Conservation (phyloP, 2,113 vertebrate genomes). For the Lagopus muta region DNA sequence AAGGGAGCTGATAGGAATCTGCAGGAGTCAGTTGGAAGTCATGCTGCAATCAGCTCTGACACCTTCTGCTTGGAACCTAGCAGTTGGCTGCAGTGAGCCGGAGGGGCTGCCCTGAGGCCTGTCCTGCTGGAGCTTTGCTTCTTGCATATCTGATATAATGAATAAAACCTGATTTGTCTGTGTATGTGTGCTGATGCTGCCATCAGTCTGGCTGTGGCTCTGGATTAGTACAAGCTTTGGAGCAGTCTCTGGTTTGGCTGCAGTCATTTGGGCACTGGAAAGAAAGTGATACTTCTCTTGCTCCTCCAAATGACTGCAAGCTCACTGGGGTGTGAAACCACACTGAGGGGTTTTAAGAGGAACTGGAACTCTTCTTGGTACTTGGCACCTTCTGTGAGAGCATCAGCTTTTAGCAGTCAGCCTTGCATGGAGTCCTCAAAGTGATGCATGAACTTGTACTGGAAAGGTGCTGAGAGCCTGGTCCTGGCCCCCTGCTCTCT, state of each 20-base stretch:
- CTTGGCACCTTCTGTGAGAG: background rate
- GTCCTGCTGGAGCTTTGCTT: background rate
- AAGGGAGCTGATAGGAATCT: background rate
- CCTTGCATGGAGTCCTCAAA: background rate
- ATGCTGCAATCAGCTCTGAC: background rate
- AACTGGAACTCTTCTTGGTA: constrained; percentile 9
- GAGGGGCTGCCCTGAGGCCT: background rate
- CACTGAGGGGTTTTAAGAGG: background rate
- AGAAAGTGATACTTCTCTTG: background rate
- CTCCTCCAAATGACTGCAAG: background rate
- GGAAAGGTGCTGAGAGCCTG: background rate
- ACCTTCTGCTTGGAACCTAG: background rate
- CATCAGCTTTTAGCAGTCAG: background rate
- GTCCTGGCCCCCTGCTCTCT: background rate
- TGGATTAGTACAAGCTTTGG: background rate
- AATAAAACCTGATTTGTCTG: background rate
- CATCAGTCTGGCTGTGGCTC: background rate
- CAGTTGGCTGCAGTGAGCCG: background rate
- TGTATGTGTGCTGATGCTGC: fast-evolving
- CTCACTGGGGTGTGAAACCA: background rate
- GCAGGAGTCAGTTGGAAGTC: background rate
- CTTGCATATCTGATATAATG: background rate
- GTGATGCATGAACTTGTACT: background rate
- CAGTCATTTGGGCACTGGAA: background rate
- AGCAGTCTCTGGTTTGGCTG: background rate